Evolutionary conservation across 1,140 invertebrate genomes (phyloP).

Genomic region (Protaetia brevitarsis): DNA sequence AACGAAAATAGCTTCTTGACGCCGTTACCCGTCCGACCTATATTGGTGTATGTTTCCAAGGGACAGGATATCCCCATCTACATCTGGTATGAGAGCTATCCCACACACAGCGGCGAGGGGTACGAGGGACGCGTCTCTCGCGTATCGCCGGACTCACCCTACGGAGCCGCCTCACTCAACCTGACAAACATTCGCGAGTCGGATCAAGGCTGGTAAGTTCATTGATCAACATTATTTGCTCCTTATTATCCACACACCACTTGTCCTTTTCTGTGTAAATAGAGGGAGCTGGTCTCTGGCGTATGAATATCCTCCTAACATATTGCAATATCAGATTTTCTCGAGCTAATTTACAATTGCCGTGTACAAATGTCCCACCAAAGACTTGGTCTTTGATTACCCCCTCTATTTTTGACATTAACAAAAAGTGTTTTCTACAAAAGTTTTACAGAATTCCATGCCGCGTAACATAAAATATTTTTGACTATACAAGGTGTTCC

Average conservation of each 20-base stretch:
- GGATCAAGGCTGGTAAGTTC: constrained; percentile 82
- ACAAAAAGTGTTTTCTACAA: too few relatives aligned
- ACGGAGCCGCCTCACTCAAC: constrained; percentile 88
- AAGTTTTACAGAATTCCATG: too few relatives aligned
- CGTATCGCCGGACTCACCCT: constrained; percentile 80
- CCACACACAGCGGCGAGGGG: constrained; percentile 87
- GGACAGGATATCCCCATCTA: constrained; percentile 91
- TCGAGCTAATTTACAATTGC: too few relatives aligned
- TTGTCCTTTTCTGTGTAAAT: too few relatives aligned
- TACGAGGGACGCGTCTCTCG: constrained; percentile 88
- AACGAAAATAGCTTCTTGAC: background rate
- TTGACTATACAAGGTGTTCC: too few relatives aligned
- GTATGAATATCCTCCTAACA: too few relatives aligned
- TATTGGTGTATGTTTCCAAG: constrained; percentile 53
- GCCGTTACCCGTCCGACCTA: background rate
- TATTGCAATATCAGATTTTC: too few relatives aligned
- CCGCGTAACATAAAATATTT: too few relatives aligned
- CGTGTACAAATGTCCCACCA: too few relatives aligned
- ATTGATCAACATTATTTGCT: background rate
- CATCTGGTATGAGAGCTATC: constrained; percentile 97
- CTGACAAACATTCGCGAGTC: constrained; percentile 87
- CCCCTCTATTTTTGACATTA: too few relatives aligned
- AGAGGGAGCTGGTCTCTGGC: too few relatives aligned
- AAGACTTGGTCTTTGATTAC: too few relatives aligned
- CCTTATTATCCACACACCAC: background rate